phyloP scores from a whole-genome alignment of 2,888 invertebrate genomes.

The Campoletis raptor region DNA sequence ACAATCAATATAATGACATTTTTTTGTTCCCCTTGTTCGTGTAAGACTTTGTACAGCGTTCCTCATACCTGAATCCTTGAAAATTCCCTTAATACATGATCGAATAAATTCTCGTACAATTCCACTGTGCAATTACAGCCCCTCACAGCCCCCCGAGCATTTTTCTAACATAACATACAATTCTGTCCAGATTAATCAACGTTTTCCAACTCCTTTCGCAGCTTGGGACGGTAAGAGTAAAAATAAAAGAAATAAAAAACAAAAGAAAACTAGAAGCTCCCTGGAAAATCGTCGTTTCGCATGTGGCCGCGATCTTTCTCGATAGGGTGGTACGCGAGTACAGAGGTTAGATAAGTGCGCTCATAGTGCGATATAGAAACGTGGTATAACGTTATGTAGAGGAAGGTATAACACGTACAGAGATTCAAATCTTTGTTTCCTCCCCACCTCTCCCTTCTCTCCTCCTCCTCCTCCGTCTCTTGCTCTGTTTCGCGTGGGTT shows the following conservation, averaged over 20 bases:
- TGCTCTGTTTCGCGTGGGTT: slow-evolving; percentile 26
- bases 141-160: neutral
- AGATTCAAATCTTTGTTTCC: slow-evolving; percentile 60
- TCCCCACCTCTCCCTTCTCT: neutral
- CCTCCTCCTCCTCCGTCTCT: neutral
- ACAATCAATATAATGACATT: neutral
- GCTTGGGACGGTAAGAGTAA: neutral
- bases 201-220: neutral
- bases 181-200: slow-evolving; percentile 24
- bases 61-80: neutral
- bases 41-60: neutral
- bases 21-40: neutral
- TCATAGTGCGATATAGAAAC: neutral
- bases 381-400: slow-evolving; percentile 35
- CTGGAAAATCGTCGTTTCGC: slow-evolving; percentile 62
- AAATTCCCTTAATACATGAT: neutral
- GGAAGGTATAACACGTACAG: slow-evolving; percentile 65
- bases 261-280: slow-evolving; percentile 8
- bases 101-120: neutral
- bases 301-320: slow-evolving; percentile 55
- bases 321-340: slow-evolving; percentile 49
- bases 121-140: neutral
- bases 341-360: slow-evolving; percentile 53
- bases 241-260: neutral
- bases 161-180: slow-evolving; percentile 5